Evolutionary conservation across 37 sponge, comb jelly and placozoan genomes (phyloP).

Genomic region (Axinella damicornis): DNA sequence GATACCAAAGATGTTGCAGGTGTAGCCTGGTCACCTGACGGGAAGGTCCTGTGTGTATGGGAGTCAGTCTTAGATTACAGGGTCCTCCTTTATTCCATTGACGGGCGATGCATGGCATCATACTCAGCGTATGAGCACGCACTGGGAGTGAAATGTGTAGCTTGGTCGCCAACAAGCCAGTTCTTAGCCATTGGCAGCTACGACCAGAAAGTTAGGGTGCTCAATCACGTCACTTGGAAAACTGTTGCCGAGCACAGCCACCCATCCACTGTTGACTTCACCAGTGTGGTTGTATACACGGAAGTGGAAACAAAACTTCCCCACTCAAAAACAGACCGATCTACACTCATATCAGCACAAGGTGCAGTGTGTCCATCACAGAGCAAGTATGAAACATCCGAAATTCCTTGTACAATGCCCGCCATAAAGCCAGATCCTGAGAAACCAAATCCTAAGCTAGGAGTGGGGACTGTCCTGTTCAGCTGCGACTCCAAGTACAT

Average conservation of each 20-base stretch:
- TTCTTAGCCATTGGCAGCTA: constrained; percentile 94
- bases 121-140: constrained; percentile 78
- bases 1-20: constrained; percentile 89
- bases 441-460: constrained; percentile 89
- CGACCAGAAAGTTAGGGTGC: constrained; percentile 83
- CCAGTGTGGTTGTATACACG: constrained; percentile 57
- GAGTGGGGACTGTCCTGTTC: constrained; percentile 82
- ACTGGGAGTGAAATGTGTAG: constrained; percentile 83
- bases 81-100: constrained; percentile 82
- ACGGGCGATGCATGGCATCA: constrained; percentile 77
- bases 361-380: constrained; percentile 12
- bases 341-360: neutral
- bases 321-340: neutral
- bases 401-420: constrained; percentile 53
- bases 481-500: constrained; percentile 84
- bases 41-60: constrained; percentile 82
- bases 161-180: constrained; percentile 91
- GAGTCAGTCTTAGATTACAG: constrained; percentile 79
- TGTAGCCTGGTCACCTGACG: constrained; percentile 86
- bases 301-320: constrained; percentile 70
- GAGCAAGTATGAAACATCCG: constrained; percentile 75
- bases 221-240: constrained; percentile 95
- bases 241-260: constrained; percentile 75
- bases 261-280: constrained; percentile 41
- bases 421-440: constrained; percentile 85